Evolutionary conservation across 1,140 invertebrate genomes (phyloP), one percentile per base, ranked within the genome.

Genomic region (Drosophila athabasca): DNA sequence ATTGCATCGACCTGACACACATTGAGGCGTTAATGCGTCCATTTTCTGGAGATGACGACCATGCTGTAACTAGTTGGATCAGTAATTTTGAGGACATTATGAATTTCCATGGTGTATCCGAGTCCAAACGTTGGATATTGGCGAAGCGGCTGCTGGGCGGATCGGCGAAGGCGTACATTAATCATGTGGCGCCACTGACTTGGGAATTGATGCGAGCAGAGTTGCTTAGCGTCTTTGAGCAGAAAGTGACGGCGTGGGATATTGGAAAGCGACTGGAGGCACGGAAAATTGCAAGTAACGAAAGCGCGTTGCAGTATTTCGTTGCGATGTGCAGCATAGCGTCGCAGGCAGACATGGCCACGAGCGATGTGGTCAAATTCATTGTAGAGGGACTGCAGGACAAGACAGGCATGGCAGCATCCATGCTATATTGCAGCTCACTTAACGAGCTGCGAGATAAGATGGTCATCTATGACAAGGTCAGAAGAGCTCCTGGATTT

Each of bases 351-450:
- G 39, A 55, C 3, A 11, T n/a, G 41, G 41, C 41, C 11, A 43
- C 41, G 1, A 13, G 13, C n/a, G 39, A 55, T 15, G 22, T 55
- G 17, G 13, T 55, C 22, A 11, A 39, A 26, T 55, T 44, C 9
- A 44, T 55, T 5, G 53, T 55, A 22, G 22, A 26, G 15, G 53
- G 22, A 13, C 22, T 55, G 39, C n/a, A 13, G 24, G 22, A 24
- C 13, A 15, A 22, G 19, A 26, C n/a, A 41, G 29, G 29, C 29
- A 31, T 31, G 29, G 29, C 29, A 8, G 29, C 29, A 7, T 31
- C 29, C 29, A 31, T 31, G 6, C 7, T 31, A 31, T 31, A 31
- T 31, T 31, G 29, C 29, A 31, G 29, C 29, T 7, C 29, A 31
- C 29, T 31, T 8, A 7, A 31, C 4, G 41, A 44, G 1, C 41